Evolutionary conservation across 2,888 invertebrate species (phyloP).

Genomic region (Serripes groenlandicus): DNA sequence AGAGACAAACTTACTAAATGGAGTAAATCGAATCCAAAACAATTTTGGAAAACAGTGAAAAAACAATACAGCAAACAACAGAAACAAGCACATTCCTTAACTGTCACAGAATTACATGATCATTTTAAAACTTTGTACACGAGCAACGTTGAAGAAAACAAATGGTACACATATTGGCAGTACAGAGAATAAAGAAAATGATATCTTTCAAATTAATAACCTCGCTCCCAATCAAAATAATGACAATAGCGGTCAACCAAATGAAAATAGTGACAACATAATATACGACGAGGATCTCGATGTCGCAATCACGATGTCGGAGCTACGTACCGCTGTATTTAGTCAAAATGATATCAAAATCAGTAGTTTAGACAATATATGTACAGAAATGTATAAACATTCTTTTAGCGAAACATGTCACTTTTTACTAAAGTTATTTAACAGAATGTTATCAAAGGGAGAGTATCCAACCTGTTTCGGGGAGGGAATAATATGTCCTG

Average conservation of each 20-base stretch:
- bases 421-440: conserved; percentile 15
- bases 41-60: too few relatives aligned
- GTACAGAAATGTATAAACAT: neutral
- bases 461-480: conserved; percentile 26
- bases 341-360: conserved; percentile 17
- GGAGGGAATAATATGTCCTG: conserved; percentile 16
- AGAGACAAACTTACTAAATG: too few relatives aligned
- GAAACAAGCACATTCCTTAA: neutral
- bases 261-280: neutral
- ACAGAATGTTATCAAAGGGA: neutral
- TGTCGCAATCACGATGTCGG: conserved; percentile 7
- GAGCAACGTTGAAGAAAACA: too few relatives aligned
- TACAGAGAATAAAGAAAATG: too few relatives aligned
- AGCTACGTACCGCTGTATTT: conserved; percentile 8
- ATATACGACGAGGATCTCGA: too few relatives aligned
- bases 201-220: too few relatives aligned
- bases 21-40: too few relatives aligned
- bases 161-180: too few relatives aligned
- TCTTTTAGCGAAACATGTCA: neutral
- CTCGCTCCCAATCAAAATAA: too few relatives aligned
- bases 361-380: neutral
- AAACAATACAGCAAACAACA: conserved; percentile 8
- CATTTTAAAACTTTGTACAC: conserved; percentile 16
- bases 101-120: neutral
- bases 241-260: neutral